phyloP scores from a whole-genome alignment of 2,888 invertebrate genomes.

The Papilio elwesi region DNA sequence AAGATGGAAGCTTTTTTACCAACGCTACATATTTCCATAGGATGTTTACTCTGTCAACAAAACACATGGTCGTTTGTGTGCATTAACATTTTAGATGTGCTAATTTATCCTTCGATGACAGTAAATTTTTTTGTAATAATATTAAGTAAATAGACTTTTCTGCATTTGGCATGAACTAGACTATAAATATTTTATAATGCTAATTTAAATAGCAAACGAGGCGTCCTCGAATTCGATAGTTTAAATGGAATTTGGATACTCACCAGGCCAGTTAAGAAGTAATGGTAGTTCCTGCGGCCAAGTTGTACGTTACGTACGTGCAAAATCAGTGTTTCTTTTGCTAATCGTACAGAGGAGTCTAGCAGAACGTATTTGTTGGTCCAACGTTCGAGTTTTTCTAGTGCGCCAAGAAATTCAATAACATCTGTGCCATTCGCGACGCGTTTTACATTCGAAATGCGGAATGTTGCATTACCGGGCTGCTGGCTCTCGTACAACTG shows the following conservation, averaged over 20 bases:
- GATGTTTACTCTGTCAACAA: too few relatives aligned
- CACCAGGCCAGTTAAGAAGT: slow-evolving; percentile 94
- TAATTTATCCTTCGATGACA: background rate
- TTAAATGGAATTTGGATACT: slow-evolving; percentile 67
- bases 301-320: slow-evolving; percentile 94
- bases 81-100: too few relatives aligned
- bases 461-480: slow-evolving; percentile 92
- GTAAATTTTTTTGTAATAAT: background rate
- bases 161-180: slow-evolving; percentile 5
- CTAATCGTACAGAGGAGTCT: slow-evolving; percentile 93
- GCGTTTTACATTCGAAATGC: slow-evolving; percentile 93
- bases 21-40: too few relatives aligned
- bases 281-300: slow-evolving; percentile 95
- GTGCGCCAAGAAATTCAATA: slow-evolving; percentile 89
- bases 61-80: too few relatives aligned
- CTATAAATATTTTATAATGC: slow-evolving; percentile 18
- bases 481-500: slow-evolving; percentile 94
- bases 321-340: slow-evolving; percentile 92
- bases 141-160: background rate
- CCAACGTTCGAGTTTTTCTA: slow-evolving; percentile 93
- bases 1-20: too few relatives aligned
- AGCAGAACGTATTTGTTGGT: slow-evolving; percentile 94
- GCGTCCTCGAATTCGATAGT: slow-evolving; percentile 7
- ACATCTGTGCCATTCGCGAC: slow-evolving; percentile 93
- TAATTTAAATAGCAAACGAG: slow-evolving; percentile 20